Percentiles rank a stretch among this genome's conserved stretches.
Conservation (phyloP, 2,888 invertebrate species). For the Drosophila bunnanda region DNA sequence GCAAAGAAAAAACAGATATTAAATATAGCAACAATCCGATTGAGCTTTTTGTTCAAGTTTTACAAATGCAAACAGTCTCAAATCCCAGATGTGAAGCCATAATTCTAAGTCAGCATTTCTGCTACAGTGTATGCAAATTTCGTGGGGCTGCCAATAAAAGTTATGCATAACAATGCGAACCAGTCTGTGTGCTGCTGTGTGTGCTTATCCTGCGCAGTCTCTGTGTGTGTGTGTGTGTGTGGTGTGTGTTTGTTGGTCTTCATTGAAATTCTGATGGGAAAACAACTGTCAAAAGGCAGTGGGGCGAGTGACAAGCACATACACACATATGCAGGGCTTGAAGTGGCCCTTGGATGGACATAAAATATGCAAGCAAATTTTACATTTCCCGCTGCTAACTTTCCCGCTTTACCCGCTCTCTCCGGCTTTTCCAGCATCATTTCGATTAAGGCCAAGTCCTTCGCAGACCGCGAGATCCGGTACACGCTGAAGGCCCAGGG, state of each 20-base stretch:
- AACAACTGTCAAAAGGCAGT: conserved; percentile 75
- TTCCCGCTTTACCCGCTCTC: conserved; percentile 22
- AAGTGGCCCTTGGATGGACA: conserved; percentile 31
- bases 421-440: conserved; percentile 90
- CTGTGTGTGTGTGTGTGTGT: conserved; percentile 32
- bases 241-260: conserved; percentile 32
- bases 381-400: conserved; percentile 38
- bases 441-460: conserved; percentile 98
- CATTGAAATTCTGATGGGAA: conserved; percentile 77
- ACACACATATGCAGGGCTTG: conserved; percentile 15
- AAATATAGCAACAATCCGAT: not conserved
- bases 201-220: conserved; percentile 14
- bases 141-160: conserved; percentile 64
- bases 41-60: not conserved
- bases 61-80: not conserved
- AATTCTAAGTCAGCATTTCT: conserved; percentile 1
- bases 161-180: conserved; percentile 58
- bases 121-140: conserved; percentile 57
- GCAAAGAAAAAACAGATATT: not conserved
- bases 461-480: conserved; percentile 98
- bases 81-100: conserved; percentile 1
- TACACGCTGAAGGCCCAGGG: conserved; percentile 97
- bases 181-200: conserved; percentile 51
- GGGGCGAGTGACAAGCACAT: conserved; percentile 54
- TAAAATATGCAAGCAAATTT: conserved; percentile 64